Percentiles rank a stretch among this genome's conserved stretches.
Evolutionary conservation across 2,797 vertebrate species (phyloP).

Genomic region (Setipinna tenuifilis): DNA sequence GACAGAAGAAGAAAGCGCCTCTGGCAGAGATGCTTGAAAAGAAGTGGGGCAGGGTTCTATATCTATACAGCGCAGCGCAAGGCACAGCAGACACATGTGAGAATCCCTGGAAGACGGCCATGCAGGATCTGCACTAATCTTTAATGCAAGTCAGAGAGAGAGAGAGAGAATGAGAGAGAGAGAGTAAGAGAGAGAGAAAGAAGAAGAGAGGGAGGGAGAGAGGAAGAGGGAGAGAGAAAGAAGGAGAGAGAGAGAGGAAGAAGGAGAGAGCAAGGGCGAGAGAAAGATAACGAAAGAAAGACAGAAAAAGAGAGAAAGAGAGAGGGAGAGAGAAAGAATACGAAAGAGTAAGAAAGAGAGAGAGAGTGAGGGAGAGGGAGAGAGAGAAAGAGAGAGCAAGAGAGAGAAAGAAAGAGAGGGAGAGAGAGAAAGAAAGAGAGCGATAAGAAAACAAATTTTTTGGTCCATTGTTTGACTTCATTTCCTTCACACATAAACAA

Average conservation of each 20-base stretch:
- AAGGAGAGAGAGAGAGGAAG: too few relatives aligned
- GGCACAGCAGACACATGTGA: conserved; percentile 55
- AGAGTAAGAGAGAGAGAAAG: too few relatives aligned
- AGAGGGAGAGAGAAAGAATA: background rate
- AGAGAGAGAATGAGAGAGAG: too few relatives aligned
- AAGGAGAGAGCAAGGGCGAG: too few relatives aligned
- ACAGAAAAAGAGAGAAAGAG: background rate
- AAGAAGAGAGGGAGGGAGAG: too few relatives aligned
- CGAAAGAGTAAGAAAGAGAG: background rate
- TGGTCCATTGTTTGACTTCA: background rate
- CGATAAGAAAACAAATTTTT: background rate
- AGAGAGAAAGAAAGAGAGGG: background rate
- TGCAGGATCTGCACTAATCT: background rate
- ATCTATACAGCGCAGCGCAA: background rate
- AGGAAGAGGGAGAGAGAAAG: too few relatives aligned
- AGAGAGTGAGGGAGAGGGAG: background rate
- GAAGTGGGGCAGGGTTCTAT: conserved; percentile 68
- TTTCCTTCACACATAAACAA: background rate
- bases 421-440: background rate
- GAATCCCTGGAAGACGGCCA: conserved; percentile 55
- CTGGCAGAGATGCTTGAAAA: conserved; percentile 58
- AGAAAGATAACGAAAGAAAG: too few relatives aligned
- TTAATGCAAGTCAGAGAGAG: background rate
- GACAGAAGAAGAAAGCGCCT: conserved; percentile 55
- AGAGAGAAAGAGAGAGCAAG: background rate